These are phyloP conservation scores for Stenopsyche tienmushanensis DNA, from an alignment of 1,140 invertebrate genomes.

Conservation along the genomic window DNA sequence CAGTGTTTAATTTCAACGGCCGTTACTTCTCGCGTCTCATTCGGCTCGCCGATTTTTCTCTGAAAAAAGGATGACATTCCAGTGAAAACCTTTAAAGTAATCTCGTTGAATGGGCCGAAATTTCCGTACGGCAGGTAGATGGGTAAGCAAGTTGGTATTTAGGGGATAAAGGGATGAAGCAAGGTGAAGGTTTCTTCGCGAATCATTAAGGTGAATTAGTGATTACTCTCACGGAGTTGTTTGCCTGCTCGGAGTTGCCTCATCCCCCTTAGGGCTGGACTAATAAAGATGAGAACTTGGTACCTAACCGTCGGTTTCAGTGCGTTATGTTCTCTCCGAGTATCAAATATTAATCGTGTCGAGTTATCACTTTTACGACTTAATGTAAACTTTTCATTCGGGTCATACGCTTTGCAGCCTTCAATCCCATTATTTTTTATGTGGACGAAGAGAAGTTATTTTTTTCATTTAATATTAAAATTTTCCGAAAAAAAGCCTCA, in stretches of 20 bases:
- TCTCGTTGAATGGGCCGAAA: neutral
- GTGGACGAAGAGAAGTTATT: too few relatives aligned
- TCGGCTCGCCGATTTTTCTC: too few relatives aligned
- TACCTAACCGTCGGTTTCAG: constrained; percentile 1
- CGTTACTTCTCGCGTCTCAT: too few relatives aligned
- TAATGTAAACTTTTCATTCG: too few relatives aligned
- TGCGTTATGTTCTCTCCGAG: neutral
- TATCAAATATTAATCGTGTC: neutral
- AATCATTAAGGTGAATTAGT: constrained; percentile 32
- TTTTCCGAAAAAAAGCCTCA: too few relatives aligned
- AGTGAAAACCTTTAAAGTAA: too few relatives aligned
- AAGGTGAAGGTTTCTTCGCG: constrained; percentile 21
- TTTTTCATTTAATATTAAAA: too few relatives aligned
- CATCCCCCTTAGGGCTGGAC: constrained; percentile 11
- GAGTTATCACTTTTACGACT: too few relatives aligned
- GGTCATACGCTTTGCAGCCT: too few relatives aligned
- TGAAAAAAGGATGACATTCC: too few relatives aligned
- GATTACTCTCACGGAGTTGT: constrained; percentile 32
- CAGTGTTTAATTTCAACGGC: too few relatives aligned
- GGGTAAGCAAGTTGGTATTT: neutral
- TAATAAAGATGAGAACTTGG: constrained; percentile 14
- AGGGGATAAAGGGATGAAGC: neutral
- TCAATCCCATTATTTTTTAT: too few relatives aligned
- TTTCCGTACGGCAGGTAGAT: neutral
- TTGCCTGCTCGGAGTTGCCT: constrained; percentile 7